phyloP scores from a whole-genome alignment of 2,113 vertebrate genomes.

The Leucosticte australis region DNA sequence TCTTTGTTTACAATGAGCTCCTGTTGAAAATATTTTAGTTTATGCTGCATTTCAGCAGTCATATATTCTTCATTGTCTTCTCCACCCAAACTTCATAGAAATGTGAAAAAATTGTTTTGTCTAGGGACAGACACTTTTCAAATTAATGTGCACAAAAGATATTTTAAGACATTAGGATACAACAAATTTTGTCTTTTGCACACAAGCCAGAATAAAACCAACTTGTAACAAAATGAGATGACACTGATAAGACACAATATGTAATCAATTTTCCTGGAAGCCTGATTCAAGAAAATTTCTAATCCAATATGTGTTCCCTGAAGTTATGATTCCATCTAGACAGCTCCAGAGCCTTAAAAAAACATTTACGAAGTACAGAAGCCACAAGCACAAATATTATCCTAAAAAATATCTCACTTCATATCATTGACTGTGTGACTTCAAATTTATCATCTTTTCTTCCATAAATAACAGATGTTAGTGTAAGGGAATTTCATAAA shows the following conservation, averaged over 20 bases:
- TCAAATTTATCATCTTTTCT: conserved; percentile 32
- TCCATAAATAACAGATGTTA: conserved; percentile 8
- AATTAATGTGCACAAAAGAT: neutral
- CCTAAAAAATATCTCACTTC: neutral
- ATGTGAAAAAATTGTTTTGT: neutral
- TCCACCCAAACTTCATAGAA: neutral
- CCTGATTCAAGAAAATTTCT: neutral
- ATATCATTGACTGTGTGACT: conserved; percentile 15
- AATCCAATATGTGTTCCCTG: neutral
- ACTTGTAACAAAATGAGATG: neutral
- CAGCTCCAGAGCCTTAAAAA: conserved; percentile 16
- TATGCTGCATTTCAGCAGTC: neutral
- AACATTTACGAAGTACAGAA: neutral
- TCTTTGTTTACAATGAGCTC: neutral
- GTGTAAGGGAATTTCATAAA: neutral
- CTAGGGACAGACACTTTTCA: neutral
- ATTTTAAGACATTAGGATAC: neutral
- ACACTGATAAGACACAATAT: neutral
- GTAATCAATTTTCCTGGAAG: neutral
- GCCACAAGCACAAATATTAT: neutral
- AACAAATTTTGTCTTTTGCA: neutral
- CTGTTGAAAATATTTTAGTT: neutral
- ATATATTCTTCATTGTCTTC: neutral
- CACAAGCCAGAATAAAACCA: neutral
- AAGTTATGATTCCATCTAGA: neutral